A percentile compares a stretch with the other conserved stretches of the same genome.
These are phyloP conservation scores for Pongo abelii DNA, from an alignment of 2,113 vertebrate genomes.

Conservation along the genomic window DNA sequence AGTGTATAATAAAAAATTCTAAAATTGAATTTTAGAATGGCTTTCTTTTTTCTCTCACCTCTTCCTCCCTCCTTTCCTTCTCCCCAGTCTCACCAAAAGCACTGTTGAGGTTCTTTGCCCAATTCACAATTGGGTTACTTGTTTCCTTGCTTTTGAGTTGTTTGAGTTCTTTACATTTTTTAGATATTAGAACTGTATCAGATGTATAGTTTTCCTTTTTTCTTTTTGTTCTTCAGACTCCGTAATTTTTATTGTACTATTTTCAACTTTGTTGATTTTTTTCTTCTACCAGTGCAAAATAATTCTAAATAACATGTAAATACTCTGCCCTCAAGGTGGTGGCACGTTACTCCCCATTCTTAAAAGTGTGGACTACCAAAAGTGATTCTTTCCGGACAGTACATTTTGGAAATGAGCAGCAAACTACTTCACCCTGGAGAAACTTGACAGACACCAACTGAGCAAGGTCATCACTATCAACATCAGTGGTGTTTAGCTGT, in stretches of 20 bases:
- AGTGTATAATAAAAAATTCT: conserved; percentile 84
- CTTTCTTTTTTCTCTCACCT: conserved; percentile 60
- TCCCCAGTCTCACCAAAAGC: neutral
- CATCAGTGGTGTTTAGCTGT: neutral
- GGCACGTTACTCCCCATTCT: neutral
- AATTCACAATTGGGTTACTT: neutral
- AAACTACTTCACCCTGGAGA: neutral
- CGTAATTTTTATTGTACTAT: neutral
- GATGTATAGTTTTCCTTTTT: neutral
- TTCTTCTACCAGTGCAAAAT: neutral
- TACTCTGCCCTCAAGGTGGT: neutral
- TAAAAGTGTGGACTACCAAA: neutral
- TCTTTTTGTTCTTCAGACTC: neutral
- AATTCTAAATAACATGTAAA: neutral
- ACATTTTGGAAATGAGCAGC: neutral
- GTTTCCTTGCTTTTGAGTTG: neutral
- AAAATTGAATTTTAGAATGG: conserved; percentile 82
- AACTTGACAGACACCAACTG: neutral
- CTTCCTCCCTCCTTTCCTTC: conserved; percentile 33
- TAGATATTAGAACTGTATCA: neutral
- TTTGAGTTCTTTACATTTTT: neutral
- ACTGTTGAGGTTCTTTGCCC: neutral
- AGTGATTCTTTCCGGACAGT: neutral
- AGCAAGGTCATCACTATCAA: neutral
- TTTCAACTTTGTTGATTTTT: neutral